Base-by-base conservation (phyloP, 2,888 invertebrate species). In the Meteorus colon region DNA sequence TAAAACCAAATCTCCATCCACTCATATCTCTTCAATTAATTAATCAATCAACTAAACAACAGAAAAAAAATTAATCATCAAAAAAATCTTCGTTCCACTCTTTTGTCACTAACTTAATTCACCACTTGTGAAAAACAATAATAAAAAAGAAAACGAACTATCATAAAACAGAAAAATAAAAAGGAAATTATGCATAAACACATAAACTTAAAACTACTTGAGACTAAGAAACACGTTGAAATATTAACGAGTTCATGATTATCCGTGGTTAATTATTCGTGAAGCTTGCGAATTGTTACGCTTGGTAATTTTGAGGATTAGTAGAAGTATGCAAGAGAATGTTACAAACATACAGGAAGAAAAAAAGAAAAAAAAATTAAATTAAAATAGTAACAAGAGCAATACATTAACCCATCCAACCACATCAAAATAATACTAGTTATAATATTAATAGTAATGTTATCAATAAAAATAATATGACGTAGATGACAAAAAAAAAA, bases 251-350 rank as follows among this genome's bases (percentile, higher is more conserved):
- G 62, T 45, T 62, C n/a, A 62, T 62, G 45, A 62, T 71, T 71
- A 37, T 62, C 24, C 59, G 62, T 71, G 71, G 71, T 62, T 71
- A 62, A 71, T 71, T 71, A 71, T 41, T 71, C 51, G 45, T 41
- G n/a, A 62, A 71, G 62, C 45, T 68, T 16, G 29, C 27, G 37
- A 71, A 41, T 62, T 19, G 59, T 70, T 70, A 70, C 60, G 70
- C 60, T 59, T 59, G 37, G 37, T 5, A 41, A 70, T 70, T 70
- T 34, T 59, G 37, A 59, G 55, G 59, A 70, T 70, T 70, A 59
- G 29, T 65, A 12, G 24, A 41, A 37, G 24, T 65, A 37, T 65
- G n/a, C 37, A 34, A 65, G 24, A 41, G 65, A 41, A 31, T 1
- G 24, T 19, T 34, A 19, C 16, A 41, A 14, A 71, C 3, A 63